Conservation (phyloP, 2,113 vertebrate genomes). For the Dipodomys merriami region DNA sequence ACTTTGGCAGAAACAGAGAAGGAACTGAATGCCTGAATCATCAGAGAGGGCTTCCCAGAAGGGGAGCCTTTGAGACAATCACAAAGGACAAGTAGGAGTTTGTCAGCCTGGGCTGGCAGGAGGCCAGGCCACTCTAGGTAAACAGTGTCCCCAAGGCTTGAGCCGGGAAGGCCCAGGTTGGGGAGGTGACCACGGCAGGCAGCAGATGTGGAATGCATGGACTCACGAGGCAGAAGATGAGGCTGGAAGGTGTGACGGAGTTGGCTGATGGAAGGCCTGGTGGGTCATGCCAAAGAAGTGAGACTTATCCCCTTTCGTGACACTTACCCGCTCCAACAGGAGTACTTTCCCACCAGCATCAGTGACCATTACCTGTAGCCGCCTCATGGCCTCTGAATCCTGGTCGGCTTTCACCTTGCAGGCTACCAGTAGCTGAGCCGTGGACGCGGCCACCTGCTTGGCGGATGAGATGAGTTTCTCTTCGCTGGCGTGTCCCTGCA, state of each 20-base stretch:
- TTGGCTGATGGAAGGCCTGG: conserved; percentile 69
- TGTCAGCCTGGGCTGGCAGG: neutral
- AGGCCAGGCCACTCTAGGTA: neutral
- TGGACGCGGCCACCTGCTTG: conserved; percentile 98
- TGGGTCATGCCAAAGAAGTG: conserved; percentile 72
- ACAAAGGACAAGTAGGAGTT: neutral
- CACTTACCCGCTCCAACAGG: conserved; percentile 80
- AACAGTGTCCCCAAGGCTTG: neutral
- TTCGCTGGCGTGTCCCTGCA: conserved; percentile 98
- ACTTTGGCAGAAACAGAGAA: neutral
- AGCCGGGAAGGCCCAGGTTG: neutral
- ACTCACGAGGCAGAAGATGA: conserved; percentile 36
- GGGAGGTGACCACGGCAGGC: neutral
- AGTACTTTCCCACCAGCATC: conserved; percentile 78
- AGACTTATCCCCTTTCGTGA: conserved; percentile 42
- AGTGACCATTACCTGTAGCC: conserved; percentile 92
- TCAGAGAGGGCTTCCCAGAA: neutral
- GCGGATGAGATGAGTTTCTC: conserved; percentile 99
- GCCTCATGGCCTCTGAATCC: conserved; percentile 97
- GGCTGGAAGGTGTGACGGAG: conserved; percentile 30
- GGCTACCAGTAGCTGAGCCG: conserved; percentile 97
- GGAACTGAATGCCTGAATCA: neutral
- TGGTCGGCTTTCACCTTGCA: conserved; percentile 99
- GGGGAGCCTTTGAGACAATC: neutral
- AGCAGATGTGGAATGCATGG: neutral